Evolutionary conservation across 2,888 invertebrate species (phyloP).

Genomic region (Drosophila prostipennis): DNA sequence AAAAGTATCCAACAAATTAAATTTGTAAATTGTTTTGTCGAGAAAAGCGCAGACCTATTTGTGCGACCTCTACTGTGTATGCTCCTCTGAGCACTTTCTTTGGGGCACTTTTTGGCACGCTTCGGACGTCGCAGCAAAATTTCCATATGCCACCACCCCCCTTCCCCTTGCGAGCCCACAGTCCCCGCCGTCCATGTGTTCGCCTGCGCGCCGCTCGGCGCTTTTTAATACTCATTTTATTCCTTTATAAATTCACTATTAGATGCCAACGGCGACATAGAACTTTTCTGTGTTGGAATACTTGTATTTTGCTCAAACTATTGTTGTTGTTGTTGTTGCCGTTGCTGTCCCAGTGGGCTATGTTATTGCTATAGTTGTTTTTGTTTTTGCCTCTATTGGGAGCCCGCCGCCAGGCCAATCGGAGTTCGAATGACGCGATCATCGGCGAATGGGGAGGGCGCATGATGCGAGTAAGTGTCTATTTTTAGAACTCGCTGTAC

Average conservation of each 20-base stretch:
- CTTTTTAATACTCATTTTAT: constrained; percentile 70
- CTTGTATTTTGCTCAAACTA: constrained; percentile 32
- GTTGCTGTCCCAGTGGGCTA: constrained; percentile 23
- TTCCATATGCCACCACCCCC: constrained; percentile 45
- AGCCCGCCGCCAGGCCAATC: constrained; percentile 50
- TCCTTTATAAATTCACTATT: constrained; percentile 71
- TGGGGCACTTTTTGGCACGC: constrained; percentile 56
- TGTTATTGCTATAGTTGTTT: constrained; percentile 23
- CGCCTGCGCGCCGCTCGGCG: constrained; percentile 30
- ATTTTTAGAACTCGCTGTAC: constrained; percentile 62
- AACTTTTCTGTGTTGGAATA: constrained; percentile 58
- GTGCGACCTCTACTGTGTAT: not conserved
- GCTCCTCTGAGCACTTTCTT: constrained; percentile 21
- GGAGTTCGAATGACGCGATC: constrained; percentile 58
- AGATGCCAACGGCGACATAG: constrained; percentile 71
- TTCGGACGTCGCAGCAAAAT: constrained; percentile 55
- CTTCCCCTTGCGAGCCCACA: not conserved
- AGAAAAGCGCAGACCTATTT: not conserved
- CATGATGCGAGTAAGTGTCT: constrained; percentile 58
- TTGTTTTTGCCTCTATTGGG: constrained; percentile 41
- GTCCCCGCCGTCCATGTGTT: not conserved
- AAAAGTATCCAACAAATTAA: too few relatives aligned
- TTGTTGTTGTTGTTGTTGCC: constrained; percentile 17
- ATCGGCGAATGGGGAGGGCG: constrained; percentile 49
- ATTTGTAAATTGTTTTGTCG: too few relatives aligned